phyloP scores from a whole-genome alignment of 2,797 vertebrate genomes.

The Myotis myotis region DNA sequence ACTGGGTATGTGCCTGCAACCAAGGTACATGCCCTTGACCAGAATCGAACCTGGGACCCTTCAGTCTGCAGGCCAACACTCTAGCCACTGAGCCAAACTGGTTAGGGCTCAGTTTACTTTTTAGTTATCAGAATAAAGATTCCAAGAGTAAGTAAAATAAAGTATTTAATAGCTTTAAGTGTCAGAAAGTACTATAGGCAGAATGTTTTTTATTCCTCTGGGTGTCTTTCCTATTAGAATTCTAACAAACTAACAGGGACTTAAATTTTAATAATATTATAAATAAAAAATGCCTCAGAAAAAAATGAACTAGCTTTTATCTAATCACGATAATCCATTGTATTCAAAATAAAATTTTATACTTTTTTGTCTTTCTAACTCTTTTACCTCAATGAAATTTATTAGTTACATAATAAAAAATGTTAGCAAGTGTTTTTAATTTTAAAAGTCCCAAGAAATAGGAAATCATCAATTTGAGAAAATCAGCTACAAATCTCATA shows the following conservation, averaged over 20 bases:
- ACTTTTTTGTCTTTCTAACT: not conserved
- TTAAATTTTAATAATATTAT: not conserved
- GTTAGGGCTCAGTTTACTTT: not conserved
- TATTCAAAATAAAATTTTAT: constrained; percentile 8
- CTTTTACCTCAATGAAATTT: not conserved
- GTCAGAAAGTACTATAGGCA: not conserved
- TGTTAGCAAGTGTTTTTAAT: constrained; percentile 15
- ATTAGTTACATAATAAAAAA: not conserved
- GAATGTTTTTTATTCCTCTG: not conserved
- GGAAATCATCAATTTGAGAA: constrained; percentile 29
- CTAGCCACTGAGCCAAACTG: too few relatives aligned
- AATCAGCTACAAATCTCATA: not conserved
- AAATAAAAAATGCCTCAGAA: not conserved
- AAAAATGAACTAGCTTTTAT: not conserved
- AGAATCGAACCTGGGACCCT: too few relatives aligned
- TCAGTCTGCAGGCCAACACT: too few relatives aligned
- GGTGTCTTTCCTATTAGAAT: not conserved
- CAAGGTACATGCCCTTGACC: too few relatives aligned
- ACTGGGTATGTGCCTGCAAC: too few relatives aligned
- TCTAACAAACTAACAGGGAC: not conserved
- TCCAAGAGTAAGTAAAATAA: constrained; percentile 20
- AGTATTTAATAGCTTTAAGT: not conserved
- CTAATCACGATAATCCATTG: not conserved
- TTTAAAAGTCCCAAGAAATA: constrained; percentile 36
- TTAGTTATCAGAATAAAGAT: constrained; percentile 24